phyloP scores from a whole-genome alignment of 2,797 vertebrate genomes.

The Diceros bicornis region DNA sequence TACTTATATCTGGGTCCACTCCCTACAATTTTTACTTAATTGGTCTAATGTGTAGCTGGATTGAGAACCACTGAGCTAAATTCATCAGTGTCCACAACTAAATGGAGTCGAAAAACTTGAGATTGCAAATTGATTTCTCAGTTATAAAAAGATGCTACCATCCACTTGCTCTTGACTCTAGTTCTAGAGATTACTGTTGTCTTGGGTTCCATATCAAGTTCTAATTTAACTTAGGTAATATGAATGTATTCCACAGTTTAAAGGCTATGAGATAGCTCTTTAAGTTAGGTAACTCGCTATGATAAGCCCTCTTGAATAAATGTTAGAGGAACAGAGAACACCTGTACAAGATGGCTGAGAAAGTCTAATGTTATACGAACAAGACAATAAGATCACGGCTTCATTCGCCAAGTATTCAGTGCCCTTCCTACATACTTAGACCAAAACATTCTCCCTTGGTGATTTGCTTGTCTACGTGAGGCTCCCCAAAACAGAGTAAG shows the following conservation, averaged over 20 bases:
- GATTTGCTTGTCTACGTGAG: background rate
- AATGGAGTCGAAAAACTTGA: background rate
- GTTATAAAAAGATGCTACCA: background rate
- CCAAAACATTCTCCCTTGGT: background rate
- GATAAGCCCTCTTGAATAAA: background rate
- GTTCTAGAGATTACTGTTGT: background rate
- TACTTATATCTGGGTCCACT: background rate
- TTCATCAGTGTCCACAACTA: background rate
- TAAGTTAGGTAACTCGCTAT: background rate
- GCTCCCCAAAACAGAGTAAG: background rate
- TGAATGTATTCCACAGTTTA: background rate
- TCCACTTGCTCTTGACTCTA: background rate
- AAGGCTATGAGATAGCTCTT: background rate
- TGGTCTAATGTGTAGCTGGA: background rate
- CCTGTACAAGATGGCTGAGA: background rate
- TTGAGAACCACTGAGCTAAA: background rate
- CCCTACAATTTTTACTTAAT: background rate
- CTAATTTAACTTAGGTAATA: constrained; percentile 15
- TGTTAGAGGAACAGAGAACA: background rate
- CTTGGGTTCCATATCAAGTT: background rate
- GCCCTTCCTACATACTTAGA: background rate
- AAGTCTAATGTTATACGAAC: background rate
- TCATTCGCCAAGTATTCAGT: background rate
- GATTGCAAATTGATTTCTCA: background rate
- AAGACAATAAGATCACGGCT: background rate